A percentile compares a stretch with the other conserved stretches of the same genome.
phyloP scores from a whole-genome alignment of 2,797 vertebrate genomes.

The Hylomyscus alleni region DNA sequence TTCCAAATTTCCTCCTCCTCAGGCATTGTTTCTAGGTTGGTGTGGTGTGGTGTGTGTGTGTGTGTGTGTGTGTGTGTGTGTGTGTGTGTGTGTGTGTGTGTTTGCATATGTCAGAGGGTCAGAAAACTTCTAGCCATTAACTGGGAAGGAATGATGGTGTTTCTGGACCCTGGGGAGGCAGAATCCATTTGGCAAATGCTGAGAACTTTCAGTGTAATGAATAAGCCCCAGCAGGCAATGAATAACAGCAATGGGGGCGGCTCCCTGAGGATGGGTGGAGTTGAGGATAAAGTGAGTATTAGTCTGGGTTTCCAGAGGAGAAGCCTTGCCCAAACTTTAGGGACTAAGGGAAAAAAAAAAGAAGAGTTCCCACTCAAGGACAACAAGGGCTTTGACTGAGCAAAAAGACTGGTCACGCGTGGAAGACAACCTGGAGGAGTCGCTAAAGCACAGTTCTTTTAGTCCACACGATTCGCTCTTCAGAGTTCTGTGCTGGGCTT shows the following conservation, averaged over 20 bases:
- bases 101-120: not conserved
- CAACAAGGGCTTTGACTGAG: not conserved
- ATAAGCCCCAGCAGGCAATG: constrained; percentile 5
- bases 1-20: not conserved
- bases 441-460: not conserved
- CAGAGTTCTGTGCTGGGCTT: not conserved
- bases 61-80: not conserved
- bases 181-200: constrained; percentile 45
- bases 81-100: not conserved
- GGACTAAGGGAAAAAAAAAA: not conserved
- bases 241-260: constrained; percentile 50
- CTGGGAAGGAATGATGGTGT: not conserved
- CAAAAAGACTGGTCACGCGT: not conserved
- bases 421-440: constrained; percentile 8
- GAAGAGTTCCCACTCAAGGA: not conserved
- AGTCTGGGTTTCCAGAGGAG: not conserved
- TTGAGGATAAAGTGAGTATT: not conserved
- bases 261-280: not conserved
- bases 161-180: constrained; percentile 16
- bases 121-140: not conserved
- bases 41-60: not conserved
- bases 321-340: constrained; percentile 26
- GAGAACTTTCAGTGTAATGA: constrained; percentile 46
- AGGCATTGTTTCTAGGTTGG: not conserved
- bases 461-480: not conserved